phyloP scores from a whole-genome alignment of 2,797 vertebrate species.

The Pseudochirops cupreus region DNA sequence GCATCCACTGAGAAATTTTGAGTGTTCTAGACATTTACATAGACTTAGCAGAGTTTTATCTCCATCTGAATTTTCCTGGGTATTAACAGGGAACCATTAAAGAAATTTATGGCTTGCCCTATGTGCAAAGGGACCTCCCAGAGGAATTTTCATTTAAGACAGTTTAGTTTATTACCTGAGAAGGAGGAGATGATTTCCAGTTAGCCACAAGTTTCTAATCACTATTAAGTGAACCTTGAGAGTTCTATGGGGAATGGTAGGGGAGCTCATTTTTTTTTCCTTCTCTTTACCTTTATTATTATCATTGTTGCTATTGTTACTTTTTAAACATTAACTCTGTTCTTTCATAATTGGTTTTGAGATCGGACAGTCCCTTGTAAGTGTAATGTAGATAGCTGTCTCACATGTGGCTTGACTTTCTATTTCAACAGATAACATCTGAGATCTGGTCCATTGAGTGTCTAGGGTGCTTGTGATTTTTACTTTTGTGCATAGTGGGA shows the following conservation, averaged over 20 bases:
- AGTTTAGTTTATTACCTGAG: background rate
- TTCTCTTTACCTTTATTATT: background rate
- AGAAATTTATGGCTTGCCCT: background rate
- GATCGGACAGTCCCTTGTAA: background rate
- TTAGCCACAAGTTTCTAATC: background rate
- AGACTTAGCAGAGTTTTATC: background rate
- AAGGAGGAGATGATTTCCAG: background rate
- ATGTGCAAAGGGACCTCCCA: background rate
- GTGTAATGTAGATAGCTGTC: background rate
- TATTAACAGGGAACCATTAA: background rate
- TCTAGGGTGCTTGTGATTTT: background rate
- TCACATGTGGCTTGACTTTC: background rate
- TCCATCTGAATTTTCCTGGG: background rate
- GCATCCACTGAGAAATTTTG: background rate
- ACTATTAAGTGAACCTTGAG: background rate
- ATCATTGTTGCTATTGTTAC: background rate
- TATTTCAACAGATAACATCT: background rate
- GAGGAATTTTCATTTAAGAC: background rate
- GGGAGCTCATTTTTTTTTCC: background rate
- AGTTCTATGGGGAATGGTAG: background rate
- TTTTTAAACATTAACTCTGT: background rate
- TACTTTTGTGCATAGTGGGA: background rate
- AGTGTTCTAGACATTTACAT: background rate
- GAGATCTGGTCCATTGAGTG: background rate
- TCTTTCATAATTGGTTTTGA: background rate